A percentile compares a stretch with the other conserved stretches of the same genome.
Conservation (phyloP, 1,140 invertebrate species). For the Sycophaga agraensis region DNA sequence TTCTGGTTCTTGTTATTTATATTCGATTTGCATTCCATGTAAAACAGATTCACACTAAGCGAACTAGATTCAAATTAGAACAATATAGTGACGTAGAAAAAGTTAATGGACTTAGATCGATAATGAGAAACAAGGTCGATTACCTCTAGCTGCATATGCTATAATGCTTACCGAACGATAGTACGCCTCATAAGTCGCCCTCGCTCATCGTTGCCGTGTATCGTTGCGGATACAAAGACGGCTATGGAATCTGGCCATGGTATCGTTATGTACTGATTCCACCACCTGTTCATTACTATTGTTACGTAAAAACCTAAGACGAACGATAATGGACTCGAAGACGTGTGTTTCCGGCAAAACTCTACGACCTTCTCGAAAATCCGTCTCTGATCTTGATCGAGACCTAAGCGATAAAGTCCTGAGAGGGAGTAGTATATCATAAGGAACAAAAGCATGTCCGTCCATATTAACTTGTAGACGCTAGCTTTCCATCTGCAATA, state of each 20-base stretch:
- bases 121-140: too few species aligned
- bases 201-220: conserved; percentile 78
- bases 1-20: too few species aligned
- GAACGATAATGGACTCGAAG: conserved; percentile 81
- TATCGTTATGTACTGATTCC: conserved; percentile 81
- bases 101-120: too few species aligned
- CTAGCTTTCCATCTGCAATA: conserved; percentile 69
- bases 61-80: too few species aligned
- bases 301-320: conserved; percentile 91
- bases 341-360: conserved; percentile 77
- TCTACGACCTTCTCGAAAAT: conserved; percentile 75
- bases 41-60: too few species aligned
- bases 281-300: conserved; percentile 90
- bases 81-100: too few species aligned
- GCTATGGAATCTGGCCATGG: conserved; percentile 82
- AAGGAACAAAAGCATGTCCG: conserved; percentile 66
- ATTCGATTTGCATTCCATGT: too few species aligned
- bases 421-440: conserved; percentile 65
- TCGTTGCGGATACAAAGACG: conserved; percentile 79
- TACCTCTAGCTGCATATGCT: too few species aligned
- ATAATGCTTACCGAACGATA: conserved; percentile 82
- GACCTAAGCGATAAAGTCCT: conserved; percentile 61
- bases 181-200: conserved; percentile 86
- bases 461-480: conserved; percentile 74
- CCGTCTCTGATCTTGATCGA: conserved; percentile 62